Conservation (phyloP, 2,113 vertebrate genomes). For the Mobula hypostoma region DNA sequence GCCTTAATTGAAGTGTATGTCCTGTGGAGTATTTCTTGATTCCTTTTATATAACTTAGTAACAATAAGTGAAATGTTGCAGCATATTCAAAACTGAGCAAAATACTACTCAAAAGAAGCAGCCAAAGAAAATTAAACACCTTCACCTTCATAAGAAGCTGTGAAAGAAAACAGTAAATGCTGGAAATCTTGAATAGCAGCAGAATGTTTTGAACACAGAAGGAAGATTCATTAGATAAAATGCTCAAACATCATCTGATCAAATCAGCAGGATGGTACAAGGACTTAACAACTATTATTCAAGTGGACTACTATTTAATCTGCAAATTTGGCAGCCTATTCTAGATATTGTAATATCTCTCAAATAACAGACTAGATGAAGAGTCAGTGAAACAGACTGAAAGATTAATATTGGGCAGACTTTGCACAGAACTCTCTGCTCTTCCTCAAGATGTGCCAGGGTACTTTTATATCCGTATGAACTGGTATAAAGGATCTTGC, state of each 20-base stretch:
- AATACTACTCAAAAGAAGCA: neutral
- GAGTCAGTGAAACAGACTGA: neutral
- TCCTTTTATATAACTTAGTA: neutral
- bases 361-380: neutral
- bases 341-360: neutral
- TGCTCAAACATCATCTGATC: neutral
- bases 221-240: neutral
- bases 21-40: neutral
- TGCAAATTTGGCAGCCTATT: neutral
- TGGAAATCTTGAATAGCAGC: neutral
- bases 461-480: neutral
- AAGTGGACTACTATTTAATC: neutral
- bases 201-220: neutral
- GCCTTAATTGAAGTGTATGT: neutral
- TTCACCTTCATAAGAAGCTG: neutral
- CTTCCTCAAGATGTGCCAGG: neutral
- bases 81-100: neutral
- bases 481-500: neutral
- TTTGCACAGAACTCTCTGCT: neutral
- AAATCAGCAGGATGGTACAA: neutral
- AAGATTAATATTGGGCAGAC: neutral
- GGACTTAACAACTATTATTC: neutral
- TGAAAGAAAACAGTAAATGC: neutral
- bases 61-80: neutral
- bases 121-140: neutral